Base-by-base conservation (phyloP, 2,797 vertebrate species). In the Lacerta viridis region DNA sequence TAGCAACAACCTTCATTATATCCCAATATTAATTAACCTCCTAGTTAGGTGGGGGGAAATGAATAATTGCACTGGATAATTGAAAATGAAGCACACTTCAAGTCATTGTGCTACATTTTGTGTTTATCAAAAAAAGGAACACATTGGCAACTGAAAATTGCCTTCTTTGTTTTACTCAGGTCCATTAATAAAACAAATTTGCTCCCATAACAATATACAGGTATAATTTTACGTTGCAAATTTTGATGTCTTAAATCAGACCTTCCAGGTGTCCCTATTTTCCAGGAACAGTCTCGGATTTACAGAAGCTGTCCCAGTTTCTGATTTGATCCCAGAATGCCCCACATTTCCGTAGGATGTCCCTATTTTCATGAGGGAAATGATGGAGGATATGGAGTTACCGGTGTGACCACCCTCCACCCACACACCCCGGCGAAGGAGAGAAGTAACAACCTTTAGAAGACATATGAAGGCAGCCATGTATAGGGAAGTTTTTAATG, bases 1-100 rank as follows among this genome's bases (percentile, higher is more conserved):
- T 74, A 87, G 20, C 77, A 86, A 76, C 3, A 33, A 27, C 61
- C 5, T 43, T 88, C 83, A 61, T 80, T 85, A 85, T 20, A 64
- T 83, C 84, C 59, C 29, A 90, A 87, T 78, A 77, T 13, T 17
- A 29, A 61, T 89, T 90, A 79, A 64, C 15, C 15, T 88, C 23
- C 50, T n/a, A 85, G 74, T 46, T 84, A n/a, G 79, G 61, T 55
- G 59, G 50, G 50, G 80, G 39, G 43, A 20, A 20, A 74, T 88
- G 88, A 39, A 10, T 86, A n/a, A 66, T 33, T 72, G 36, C 29
- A 64, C 5, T 89, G 82, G 50, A 39, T 74, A 85, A 68, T 83
- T 88, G 61, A 87, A 72, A 33, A 80, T 6, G 33, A 18, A 72
- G 41, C 10, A 1, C 23, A 33, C 11, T 84, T 59, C 29, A 82